These are phyloP conservation scores for Aricia agestis DNA, from an alignment of 1,140 invertebrate genomes.

Conservation along the genomic window DNA sequence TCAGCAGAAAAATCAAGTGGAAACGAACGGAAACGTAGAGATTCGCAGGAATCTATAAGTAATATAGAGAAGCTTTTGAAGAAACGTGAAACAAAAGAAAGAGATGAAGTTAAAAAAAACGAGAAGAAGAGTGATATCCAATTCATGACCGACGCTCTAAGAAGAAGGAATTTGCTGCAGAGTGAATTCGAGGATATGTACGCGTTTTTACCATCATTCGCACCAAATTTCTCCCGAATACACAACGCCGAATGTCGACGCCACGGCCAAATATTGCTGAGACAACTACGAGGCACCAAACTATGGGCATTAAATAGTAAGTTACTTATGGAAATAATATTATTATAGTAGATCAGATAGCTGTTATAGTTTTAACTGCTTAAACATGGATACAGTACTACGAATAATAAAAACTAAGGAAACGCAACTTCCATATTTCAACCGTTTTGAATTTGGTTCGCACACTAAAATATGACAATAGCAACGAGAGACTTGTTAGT, in stretches of 20 bases:
- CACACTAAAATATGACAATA: too few species aligned
- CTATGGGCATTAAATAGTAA: constrained; percentile 84
- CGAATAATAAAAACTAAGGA: too few species aligned
- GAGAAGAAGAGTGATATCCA: constrained; percentile 47
- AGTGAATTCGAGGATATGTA: constrained; percentile 76
- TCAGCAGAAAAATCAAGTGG: background rate
- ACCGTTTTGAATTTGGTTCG: too few species aligned
- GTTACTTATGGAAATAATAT: constrained; percentile 30
- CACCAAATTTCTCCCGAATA: constrained; percentile 80
- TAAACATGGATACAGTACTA: too few species aligned
- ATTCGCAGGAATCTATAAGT: background rate
- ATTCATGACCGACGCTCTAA: constrained; percentile 49
- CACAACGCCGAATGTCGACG: constrained; percentile 80
- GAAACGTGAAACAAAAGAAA: constrained; percentile 26
- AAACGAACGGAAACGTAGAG: background rate
- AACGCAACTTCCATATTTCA: too few species aligned
- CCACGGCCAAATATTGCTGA: constrained; percentile 80
- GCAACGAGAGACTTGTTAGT: too few species aligned
- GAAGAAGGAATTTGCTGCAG: constrained; percentile 60
- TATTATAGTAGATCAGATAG: background rate
- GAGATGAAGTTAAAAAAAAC: constrained; percentile 33
- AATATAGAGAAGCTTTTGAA: constrained; percentile 14
- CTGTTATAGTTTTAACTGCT: too few species aligned
- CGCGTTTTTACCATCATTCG: constrained; percentile 79
- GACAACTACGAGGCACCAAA: constrained; percentile 80